These are phyloP conservation scores for Orestias chungarensis DNA, from an alignment of 2,797 vertebrate species.

Conservation along the genomic window DNA sequence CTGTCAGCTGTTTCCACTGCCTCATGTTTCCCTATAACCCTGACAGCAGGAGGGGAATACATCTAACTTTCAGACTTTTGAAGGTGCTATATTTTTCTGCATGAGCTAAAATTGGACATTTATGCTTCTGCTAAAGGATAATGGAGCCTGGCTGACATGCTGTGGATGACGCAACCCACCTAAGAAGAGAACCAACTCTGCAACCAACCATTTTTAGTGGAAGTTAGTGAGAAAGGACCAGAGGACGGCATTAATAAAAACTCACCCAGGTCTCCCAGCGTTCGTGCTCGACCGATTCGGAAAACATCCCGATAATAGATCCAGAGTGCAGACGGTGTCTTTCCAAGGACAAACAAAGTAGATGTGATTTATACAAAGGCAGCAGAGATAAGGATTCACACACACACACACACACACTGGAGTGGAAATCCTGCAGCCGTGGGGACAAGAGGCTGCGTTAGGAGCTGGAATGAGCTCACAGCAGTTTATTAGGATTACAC, in stretches of 20 bases:
- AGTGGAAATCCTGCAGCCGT: slow-evolving; percentile 28
- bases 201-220: slow-evolving; percentile 11
- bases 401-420: background rate
- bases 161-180: background rate
- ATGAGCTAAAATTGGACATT: slow-evolving; percentile 1
- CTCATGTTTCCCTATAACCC: slow-evolving; percentile 30
- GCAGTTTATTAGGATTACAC: slow-evolving; percentile 52
- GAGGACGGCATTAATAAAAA: background rate
- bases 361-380: slow-evolving; percentile 31
- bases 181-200: background rate
- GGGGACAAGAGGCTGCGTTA: slow-evolving; percentile 3
- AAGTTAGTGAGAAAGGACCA: slow-evolving; percentile 1
- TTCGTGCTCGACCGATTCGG: background rate
- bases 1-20: background rate
- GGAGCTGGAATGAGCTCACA: slow-evolving; percentile 12
- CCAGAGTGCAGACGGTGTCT: slow-evolving; percentile 15
- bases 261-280: background rate
- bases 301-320: slow-evolving; percentile 20
- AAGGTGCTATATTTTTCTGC: background rate
- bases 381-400: slow-evolving; percentile 28
- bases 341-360: slow-evolving; percentile 39
- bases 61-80: background rate
- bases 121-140: background rate
- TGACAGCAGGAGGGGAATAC: slow-evolving; percentile 9
- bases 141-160: slow-evolving; percentile 11